These are phyloP conservation scores for Romanomermis culicivorax DNA, from an alignment of 2,888 invertebrate genomes.

Conservation along the genomic window DNA sequence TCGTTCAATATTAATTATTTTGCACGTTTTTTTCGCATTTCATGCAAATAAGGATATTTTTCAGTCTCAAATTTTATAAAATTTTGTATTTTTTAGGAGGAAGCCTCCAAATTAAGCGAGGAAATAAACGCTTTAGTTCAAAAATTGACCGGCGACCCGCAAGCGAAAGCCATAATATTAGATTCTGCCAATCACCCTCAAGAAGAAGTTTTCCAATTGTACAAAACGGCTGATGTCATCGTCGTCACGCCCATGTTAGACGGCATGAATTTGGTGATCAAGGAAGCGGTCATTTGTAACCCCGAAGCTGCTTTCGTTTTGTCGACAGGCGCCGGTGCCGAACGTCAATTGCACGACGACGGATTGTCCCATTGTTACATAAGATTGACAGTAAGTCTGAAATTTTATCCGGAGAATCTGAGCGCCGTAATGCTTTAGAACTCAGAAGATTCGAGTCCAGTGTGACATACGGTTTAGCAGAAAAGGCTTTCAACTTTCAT, in stretches of 20 bases:
- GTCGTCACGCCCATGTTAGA: constrained; percentile 65
- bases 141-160: not conserved
- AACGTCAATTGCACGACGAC: constrained; percentile 7
- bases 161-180: constrained; percentile 1
- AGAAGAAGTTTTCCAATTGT: constrained; percentile 31
- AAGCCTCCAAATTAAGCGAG: not conserved
- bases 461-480: too few relatives aligned
- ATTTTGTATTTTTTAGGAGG: too few relatives aligned
- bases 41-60: too few relatives aligned
- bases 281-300: constrained; percentile 65
- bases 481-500: too few relatives aligned
- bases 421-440: not conserved
- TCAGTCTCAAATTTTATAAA: too few relatives aligned
- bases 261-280: constrained; percentile 68
- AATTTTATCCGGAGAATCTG: not conserved
- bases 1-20: too few relatives aligned
- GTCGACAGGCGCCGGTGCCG: constrained; percentile 68
- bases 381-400: not conserved
- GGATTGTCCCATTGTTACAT: constrained; percentile 7
- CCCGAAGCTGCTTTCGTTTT: constrained; percentile 64
- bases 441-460: too few relatives aligned
- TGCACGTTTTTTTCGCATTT: too few relatives aligned
- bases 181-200: constrained; percentile 17
- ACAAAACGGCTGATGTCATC: constrained; percentile 54
- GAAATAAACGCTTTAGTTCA: constrained; percentile 1